phyloP scores from a whole-genome alignment of 2,797 vertebrate genomes.

The Odontamblyopus lacepedii region DNA sequence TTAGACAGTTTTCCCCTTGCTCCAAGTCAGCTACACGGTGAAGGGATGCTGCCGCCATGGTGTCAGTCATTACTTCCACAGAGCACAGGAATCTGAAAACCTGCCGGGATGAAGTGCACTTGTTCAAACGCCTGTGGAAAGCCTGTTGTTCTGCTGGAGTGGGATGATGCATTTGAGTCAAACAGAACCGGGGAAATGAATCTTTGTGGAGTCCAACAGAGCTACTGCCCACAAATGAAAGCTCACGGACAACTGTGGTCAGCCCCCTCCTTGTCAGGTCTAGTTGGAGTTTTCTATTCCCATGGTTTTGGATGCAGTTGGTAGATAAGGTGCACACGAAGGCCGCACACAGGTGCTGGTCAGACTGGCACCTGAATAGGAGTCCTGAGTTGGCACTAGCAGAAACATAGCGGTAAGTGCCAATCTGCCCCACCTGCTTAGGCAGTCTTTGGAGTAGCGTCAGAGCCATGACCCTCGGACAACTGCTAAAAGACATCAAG shows the following conservation, averaged over 20 bases:
- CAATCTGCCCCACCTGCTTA: constrained; percentile 36
- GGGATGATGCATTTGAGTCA: constrained; percentile 57
- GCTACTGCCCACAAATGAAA: constrained; percentile 55
- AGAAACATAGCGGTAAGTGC: constrained; percentile 17
- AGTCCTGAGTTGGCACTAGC: constrained; percentile 8
- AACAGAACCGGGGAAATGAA: constrained; percentile 38
- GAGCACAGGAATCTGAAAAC: constrained; percentile 79
- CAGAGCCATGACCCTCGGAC: constrained; percentile 63
- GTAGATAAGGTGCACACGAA: constrained; percentile 41
- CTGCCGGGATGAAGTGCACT: constrained; percentile 72
- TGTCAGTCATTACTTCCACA: constrained; percentile 70
- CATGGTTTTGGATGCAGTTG: constrained; percentile 30
- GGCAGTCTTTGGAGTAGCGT: constrained; percentile 55
- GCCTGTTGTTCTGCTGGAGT: constrained; percentile 58
- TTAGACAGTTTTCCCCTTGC: constrained; percentile 51
- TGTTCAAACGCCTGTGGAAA: constrained; percentile 68
- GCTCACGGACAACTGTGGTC: constrained; percentile 62
- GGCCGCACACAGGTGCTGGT: constrained; percentile 13
- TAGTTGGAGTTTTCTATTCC: constrained; percentile 33
- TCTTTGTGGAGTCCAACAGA: constrained; percentile 63
- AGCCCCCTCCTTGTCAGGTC: constrained; percentile 37
- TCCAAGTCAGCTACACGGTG: constrained; percentile 85
- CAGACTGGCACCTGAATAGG: constrained; percentile 12
- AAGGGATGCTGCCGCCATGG: constrained; percentile 79
- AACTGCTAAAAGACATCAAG: constrained; percentile 8